These are phyloP conservation scores for Fistularia tabacaria DNA, from an alignment of 2,797 vertebrate genomes.

Conservation along the genomic window DNA sequence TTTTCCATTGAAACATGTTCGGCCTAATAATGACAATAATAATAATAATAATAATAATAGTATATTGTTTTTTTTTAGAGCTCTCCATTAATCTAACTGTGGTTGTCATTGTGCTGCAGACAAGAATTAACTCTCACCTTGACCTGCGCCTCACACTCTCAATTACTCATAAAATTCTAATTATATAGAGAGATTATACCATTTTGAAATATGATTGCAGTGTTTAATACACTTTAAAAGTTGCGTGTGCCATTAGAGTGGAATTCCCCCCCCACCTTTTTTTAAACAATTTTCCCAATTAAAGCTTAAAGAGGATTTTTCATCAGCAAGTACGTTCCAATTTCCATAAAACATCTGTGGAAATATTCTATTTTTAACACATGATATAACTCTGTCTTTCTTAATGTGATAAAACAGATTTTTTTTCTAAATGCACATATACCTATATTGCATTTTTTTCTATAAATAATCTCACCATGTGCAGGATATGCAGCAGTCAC, in stretches of 20 bases:
- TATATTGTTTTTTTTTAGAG: slow-evolving; percentile 58
- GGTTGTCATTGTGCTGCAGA: slow-evolving; percentile 68
- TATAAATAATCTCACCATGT: slow-evolving; percentile 44
- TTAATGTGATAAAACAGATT: slow-evolving; percentile 20
- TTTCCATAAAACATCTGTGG: slow-evolving; percentile 81
- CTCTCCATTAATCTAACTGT: slow-evolving; percentile 71
- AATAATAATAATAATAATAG: slow-evolving; percentile 12
- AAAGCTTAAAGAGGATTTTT: slow-evolving; percentile 83
- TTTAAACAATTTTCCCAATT: slow-evolving; percentile 76
- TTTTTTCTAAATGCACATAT: not conserved
- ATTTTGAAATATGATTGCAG: slow-evolving; percentile 82
- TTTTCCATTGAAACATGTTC: slow-evolving; percentile 61
- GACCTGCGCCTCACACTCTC: slow-evolving; percentile 75
- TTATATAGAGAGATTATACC: slow-evolving; percentile 81
- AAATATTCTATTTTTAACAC: slow-evolving; percentile 75
- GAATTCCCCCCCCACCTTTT: slow-evolving; percentile 58
- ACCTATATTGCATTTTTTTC: slow-evolving; percentile 19
- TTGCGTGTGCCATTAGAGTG: slow-evolving; percentile 72
- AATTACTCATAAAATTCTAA: slow-evolving; percentile 81
- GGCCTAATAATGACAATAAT: slow-evolving; percentile 62
- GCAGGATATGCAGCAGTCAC: slow-evolving; percentile 42
- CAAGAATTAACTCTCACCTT: slow-evolving; percentile 80
- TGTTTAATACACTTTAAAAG: slow-evolving; percentile 86
- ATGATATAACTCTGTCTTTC: slow-evolving; percentile 61
- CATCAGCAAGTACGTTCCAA: slow-evolving; percentile 77